A percentile compares a stretch with the other conserved stretches of the same genome.
Evolutionary conservation across 2,113 vertebrate genomes (phyloP).

Genomic region (Tenrec ecaudatus): DNA sequence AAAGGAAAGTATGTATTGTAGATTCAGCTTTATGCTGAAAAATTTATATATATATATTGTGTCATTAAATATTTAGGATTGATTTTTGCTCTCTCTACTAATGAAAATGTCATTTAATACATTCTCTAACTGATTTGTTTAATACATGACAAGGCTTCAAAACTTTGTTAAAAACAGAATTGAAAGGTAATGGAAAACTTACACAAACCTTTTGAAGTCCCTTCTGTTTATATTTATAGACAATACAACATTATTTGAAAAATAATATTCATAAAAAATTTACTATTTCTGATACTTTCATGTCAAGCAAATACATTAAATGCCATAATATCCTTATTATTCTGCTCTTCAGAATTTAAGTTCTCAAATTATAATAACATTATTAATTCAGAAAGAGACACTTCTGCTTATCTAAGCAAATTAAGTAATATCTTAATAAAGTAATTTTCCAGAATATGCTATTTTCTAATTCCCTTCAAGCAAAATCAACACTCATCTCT

Average conservation of each 20-base stretch:
- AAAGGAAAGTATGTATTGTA: not conserved
- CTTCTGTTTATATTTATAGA: not conserved
- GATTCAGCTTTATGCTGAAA: not conserved
- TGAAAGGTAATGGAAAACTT: too few species aligned
- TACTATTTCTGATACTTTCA: not conserved
- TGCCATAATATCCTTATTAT: not conserved
- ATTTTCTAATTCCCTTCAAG: not conserved
- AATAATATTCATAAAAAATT: not conserved
- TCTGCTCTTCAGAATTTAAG: not conserved
- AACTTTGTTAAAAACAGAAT: too few species aligned
- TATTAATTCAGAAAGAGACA: not conserved
- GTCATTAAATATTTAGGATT: constrained; percentile 13
- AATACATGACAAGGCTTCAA: not conserved
- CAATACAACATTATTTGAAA: constrained; percentile 46
- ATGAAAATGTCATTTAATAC: not conserved
- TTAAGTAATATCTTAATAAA: not conserved
- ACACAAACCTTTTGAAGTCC: too few species aligned
- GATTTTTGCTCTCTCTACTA: constrained; percentile 23
- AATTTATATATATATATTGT: not conserved
- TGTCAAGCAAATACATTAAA: not conserved
- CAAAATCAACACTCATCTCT: not conserved
- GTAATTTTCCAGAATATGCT: not conserved
- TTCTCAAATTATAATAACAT: not conserved
- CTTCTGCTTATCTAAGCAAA: not conserved
- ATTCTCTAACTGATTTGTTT: not conserved